Evolutionary conservation across 2,113 vertebrate species (phyloP).

Genomic region (Albula glossodonta): DNA sequence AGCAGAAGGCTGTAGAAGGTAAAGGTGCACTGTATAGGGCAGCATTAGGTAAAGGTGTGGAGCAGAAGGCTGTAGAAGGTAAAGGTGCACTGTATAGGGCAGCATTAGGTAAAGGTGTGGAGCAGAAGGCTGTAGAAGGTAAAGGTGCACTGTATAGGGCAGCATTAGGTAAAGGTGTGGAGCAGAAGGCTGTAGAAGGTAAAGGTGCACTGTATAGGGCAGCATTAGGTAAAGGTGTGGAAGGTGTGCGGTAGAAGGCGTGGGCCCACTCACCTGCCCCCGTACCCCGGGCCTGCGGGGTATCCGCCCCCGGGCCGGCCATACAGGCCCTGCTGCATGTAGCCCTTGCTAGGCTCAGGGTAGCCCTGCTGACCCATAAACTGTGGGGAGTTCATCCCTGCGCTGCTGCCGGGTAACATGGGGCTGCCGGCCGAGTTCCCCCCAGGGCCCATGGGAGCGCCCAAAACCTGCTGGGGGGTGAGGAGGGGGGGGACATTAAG

Average conservation of each 20-base stretch:
- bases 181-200: no score
- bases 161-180: no score
- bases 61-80: no score
- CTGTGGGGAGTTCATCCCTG: slow-evolving; percentile 80
- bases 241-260: no score
- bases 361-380: slow-evolving; percentile 89
- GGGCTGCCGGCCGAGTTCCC: slow-evolving; percentile 82
- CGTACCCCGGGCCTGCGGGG: slow-evolving; percentile 69
- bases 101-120: no score
- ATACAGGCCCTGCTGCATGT: slow-evolving; percentile 82
- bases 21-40: no score
- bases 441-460: slow-evolving; percentile 87
- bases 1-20: no score
- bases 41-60: no score
- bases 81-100: no score
- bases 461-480: slow-evolving; percentile 75
- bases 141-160: no score
- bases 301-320: slow-evolving; percentile 74
- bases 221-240: not conserved
- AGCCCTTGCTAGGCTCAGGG: slow-evolving; percentile 78
- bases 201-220: no score
- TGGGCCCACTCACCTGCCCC: slow-evolving; percentile 73
- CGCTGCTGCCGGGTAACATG: slow-evolving; percentile 80
- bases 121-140: no score
- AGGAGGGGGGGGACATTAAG: not conserved